A percentile compares a stretch with the other conserved stretches of the same genome.
Evolutionary conservation across 2,888 invertebrate genomes (phyloP).

Genomic region (Cremastinae sp.): DNA sequence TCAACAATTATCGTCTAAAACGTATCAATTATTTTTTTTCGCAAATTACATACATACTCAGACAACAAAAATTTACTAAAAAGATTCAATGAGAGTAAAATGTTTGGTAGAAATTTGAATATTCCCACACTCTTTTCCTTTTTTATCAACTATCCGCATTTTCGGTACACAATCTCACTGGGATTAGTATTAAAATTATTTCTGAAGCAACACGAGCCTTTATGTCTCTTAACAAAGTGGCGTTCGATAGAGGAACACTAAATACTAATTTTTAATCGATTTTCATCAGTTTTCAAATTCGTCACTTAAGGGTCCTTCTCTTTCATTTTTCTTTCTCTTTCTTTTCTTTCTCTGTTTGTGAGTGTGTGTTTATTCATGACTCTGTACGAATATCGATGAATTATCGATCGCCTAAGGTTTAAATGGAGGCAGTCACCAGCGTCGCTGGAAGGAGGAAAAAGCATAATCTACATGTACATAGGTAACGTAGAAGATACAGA

Average conservation of each 20-base stretch:
- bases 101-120: slow-evolving; percentile 29
- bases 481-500: slow-evolving; percentile 64
- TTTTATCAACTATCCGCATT: slow-evolving; percentile 33
- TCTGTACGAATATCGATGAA: slow-evolving; percentile 29
- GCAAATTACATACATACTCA: slow-evolving; percentile 25
- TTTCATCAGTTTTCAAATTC: slow-evolving; percentile 40
- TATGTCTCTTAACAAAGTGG: slow-evolving; percentile 63
- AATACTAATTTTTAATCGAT: slow-evolving; percentile 22
- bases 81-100: slow-evolving; percentile 12
- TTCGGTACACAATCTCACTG: slow-evolving; percentile 46
- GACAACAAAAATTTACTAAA: slow-evolving; percentile 13
- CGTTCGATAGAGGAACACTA: slow-evolving; percentile 63
- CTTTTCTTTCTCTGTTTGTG: slow-evolving; percentile 28
- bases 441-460: slow-evolving; percentile 66
- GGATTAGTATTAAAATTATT: slow-evolving; percentile 57
- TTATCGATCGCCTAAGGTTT: slow-evolving; percentile 39
- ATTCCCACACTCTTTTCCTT: slow-evolving; percentile 12
- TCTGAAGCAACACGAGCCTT: slow-evolving; percentile 60
- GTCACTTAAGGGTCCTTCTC: slow-evolving; percentile 42
- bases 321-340: slow-evolving; percentile 31
- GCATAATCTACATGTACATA: slow-evolving; percentile 61
- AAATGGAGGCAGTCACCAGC: slow-evolving; percentile 65
- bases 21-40: slow-evolving; percentile 11
- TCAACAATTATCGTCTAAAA: slow-evolving; percentile 26
- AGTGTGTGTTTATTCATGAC: slow-evolving; percentile 1